A percentile compares a stretch with the other conserved stretches of the same genome.
These are phyloP conservation scores for Xanthia togata DNA, from an alignment of 2,888 invertebrate species.

Conservation along the genomic window DNA sequence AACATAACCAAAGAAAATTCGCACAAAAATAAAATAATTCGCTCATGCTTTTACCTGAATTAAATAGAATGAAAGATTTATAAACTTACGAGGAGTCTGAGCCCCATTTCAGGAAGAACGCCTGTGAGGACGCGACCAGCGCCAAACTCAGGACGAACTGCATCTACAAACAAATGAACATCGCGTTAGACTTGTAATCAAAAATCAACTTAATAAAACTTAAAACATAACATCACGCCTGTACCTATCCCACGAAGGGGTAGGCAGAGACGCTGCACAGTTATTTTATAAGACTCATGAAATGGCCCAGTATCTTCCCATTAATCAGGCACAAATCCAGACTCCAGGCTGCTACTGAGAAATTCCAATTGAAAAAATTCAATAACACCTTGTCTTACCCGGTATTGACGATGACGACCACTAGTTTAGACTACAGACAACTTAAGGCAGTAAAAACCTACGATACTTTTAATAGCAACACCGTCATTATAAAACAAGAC, in stretches of 20 bases:
- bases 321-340: background rate
- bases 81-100: slow-evolving; percentile 87
- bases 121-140: slow-evolving; percentile 84
- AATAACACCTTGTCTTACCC: background rate
- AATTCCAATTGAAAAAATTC: background rate
- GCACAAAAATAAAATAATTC: slow-evolving; percentile 22
- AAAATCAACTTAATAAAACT: background rate
- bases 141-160: slow-evolving; percentile 81
- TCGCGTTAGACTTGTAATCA: slow-evolving; percentile 26
- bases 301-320: background rate
- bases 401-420: background rate
- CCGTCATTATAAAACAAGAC: slow-evolving; percentile 28
- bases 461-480: slow-evolving; percentile 14
- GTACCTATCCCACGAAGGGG: too few species aligned
- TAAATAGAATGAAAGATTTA: background rate
- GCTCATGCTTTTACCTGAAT: slow-evolving; percentile 10
- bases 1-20: slow-evolving; percentile 3
- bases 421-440: background rate
- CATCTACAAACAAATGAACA: slow-evolving; percentile 83
- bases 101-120: slow-evolving; percentile 90
- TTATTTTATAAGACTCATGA: too few species aligned
- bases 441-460: background rate
- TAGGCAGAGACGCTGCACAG: too few species aligned
- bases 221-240: background rate
- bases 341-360: background rate